Evolutionary conservation across 2,113 vertebrate genomes (phyloP).

Genomic region (Illadopsis cleaveri): DNA sequence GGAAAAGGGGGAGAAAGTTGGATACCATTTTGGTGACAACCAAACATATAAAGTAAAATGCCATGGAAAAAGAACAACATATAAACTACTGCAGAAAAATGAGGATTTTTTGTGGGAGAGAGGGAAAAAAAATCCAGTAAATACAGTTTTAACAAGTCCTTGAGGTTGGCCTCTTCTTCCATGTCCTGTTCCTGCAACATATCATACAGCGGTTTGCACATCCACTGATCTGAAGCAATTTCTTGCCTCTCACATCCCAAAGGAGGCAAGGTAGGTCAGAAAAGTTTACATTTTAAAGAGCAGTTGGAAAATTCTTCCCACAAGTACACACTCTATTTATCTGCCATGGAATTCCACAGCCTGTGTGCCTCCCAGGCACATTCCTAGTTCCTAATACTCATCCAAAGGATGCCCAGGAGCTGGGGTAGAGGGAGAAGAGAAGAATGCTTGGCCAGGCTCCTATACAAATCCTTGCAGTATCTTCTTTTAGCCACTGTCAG

Average conservation of each 20-base stretch:
- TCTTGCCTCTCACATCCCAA: neutral
- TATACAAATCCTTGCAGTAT: neutral
- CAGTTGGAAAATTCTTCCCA: neutral
- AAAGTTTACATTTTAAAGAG: neutral
- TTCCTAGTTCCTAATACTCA: neutral
- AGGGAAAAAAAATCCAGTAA: neutral
- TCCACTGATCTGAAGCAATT: neutral
- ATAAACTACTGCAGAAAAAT: neutral
- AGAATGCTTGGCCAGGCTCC: neutral
- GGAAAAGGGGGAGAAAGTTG: neutral
- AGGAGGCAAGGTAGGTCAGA: neutral
- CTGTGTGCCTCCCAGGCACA: neutral
- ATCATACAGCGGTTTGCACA: constrained; percentile 8
- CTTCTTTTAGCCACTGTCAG: neutral
- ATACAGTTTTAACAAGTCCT: constrained; percentile 16
- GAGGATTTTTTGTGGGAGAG: neutral
- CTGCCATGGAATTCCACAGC: neutral
- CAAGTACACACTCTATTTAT: neutral
- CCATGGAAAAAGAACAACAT: neutral
- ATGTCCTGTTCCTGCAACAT: neutral
- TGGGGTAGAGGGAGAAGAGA: neutral
- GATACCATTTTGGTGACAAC: neutral
- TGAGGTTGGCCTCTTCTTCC: neutral
- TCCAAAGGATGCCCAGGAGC: neutral
- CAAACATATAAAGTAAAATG: constrained; percentile 3